Conservation (phyloP, 2,797 vertebrate genomes). For the Merluccius polli region DNA sequence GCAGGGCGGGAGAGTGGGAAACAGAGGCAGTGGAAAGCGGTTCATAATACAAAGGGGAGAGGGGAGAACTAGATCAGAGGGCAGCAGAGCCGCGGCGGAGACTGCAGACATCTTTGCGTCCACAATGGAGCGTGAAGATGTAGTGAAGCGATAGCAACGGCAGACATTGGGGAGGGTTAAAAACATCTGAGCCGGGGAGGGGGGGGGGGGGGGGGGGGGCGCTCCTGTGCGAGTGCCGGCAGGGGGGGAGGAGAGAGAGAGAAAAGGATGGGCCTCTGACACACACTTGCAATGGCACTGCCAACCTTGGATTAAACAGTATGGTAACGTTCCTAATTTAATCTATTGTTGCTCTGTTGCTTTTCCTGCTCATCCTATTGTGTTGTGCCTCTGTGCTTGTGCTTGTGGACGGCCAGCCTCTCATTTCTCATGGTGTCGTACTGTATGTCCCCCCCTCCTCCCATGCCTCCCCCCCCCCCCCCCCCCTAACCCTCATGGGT, state of each 20-base stretch:
- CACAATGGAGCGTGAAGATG: constrained; percentile 67
- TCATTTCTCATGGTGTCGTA: background rate
- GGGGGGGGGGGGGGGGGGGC: constrained; percentile 40
- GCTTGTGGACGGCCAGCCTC: background rate
- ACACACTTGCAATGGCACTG: constrained; percentile 71
- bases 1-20: constrained; percentile 26
- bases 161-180: constrained; percentile 51
- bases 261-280: constrained; percentile 73
- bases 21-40: background rate
- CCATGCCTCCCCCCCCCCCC: constrained; percentile 10
- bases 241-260: constrained; percentile 43
- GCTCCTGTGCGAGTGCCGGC: constrained; percentile 35
- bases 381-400: constrained; percentile 31
- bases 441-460: background rate
- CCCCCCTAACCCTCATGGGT: constrained; percentile 25
- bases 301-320: constrained; percentile 78
- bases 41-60: constrained; percentile 6
- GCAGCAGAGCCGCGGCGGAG: constrained; percentile 22
- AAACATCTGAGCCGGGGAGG: constrained; percentile 56
- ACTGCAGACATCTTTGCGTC: constrained; percentile 61
- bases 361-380: constrained; percentile 55
- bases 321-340: constrained; percentile 78
- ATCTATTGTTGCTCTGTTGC: constrained; percentile 59
- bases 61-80: constrained; percentile 16
- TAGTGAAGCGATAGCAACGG: constrained; percentile 47